phyloP scores from a whole-genome alignment of 2,797 vertebrate species.

The Gadopsis marmoratus region DNA sequence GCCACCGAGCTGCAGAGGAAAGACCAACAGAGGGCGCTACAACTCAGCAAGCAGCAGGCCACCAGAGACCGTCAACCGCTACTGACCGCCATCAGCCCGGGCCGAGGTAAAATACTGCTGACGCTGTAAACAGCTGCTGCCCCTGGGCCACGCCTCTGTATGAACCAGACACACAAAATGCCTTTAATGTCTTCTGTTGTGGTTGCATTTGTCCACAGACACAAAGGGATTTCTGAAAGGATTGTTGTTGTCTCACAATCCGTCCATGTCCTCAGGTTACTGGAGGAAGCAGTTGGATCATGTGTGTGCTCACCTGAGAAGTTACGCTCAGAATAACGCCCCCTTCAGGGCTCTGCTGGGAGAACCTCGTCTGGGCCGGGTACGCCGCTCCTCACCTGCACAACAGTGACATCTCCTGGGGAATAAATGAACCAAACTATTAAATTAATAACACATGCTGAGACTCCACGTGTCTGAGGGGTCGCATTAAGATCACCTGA shows the following conservation, averaged over 20 bases:
- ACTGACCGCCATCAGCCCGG: conserved; percentile 92
- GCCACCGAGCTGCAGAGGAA: conserved; percentile 84
- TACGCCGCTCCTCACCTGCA: conserved; percentile 56
- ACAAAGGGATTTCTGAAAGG: too few species aligned
- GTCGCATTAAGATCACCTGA: neutral
- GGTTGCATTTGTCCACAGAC: too few species aligned
- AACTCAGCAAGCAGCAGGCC: conserved; percentile 80
- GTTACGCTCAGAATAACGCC: conserved; percentile 92
- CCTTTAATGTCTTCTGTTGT: too few species aligned
- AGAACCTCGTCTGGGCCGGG: conserved; percentile 94
- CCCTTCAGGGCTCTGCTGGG: conserved; percentile 92
- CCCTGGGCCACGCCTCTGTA: too few species aligned
- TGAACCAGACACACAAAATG: too few species aligned
- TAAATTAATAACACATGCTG: neutral
- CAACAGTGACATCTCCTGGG: neutral
- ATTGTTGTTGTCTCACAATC: neutral
- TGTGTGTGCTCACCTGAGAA: conserved; percentile 91
- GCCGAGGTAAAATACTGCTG: conserved; percentile 84
- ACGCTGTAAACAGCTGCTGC: neutral
- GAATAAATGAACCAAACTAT: neutral
- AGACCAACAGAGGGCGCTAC: conserved; percentile 79
- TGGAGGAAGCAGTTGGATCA: conserved; percentile 97
- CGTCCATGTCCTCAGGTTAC: conserved; percentile 85
- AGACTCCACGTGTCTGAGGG: neutral
- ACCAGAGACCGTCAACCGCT: conserved; percentile 84